Percentiles rank a stretch among this genome's conserved stretches.
These are phyloP conservation scores for Thaumetopoea pityocampa DNA, from an alignment of 1,140 invertebrate species.

Conservation along the genomic window DNA sequence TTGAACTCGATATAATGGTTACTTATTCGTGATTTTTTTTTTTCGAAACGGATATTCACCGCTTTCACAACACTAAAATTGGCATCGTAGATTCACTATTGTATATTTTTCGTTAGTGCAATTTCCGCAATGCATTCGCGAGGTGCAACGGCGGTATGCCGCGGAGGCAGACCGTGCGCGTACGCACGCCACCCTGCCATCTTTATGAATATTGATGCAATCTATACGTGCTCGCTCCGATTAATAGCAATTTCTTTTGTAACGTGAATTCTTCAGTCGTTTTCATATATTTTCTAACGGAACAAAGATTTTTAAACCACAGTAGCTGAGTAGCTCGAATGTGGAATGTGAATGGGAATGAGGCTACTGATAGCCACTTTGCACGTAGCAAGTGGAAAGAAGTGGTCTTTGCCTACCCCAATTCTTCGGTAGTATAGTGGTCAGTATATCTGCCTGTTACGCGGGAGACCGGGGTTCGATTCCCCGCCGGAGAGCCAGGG, in stretches of 20 bases:
- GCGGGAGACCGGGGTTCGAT: too few relatives aligned
- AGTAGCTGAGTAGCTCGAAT: too few relatives aligned
- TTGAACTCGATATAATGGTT: too few relatives aligned
- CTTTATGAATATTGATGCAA: slow-evolving; percentile 67
- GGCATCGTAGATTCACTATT: slow-evolving; percentile 19
- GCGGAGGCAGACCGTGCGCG: slow-evolving; percentile 19
- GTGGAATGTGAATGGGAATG: too few relatives aligned
- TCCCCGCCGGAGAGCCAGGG: too few relatives aligned
- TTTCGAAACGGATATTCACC: slow-evolving; percentile 19
- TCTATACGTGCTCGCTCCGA: slow-evolving; percentile 51
- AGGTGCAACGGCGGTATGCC: slow-evolving; percentile 46
- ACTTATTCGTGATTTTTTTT: background rate
- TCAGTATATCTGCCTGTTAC: too few relatives aligned
- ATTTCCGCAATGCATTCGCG: slow-evolving; percentile 42
- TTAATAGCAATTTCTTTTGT: slow-evolving; percentile 51
- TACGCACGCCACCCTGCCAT: slow-evolving; percentile 17
- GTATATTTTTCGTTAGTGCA: slow-evolving; percentile 18
- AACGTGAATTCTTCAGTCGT: slow-evolving; percentile 31
- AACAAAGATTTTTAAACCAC: too few relatives aligned
- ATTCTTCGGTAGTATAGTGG: too few relatives aligned
- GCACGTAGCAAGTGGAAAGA: too few relatives aligned
- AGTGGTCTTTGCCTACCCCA: too few relatives aligned
- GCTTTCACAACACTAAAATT: slow-evolving; percentile 14
- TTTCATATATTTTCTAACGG: slow-evolving; percentile 10
- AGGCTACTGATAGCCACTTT: too few relatives aligned